These are phyloP conservation scores for Mobula hypostoma DNA, from an alignment of 2,113 vertebrate genomes.

Conservation along the genomic window DNA sequence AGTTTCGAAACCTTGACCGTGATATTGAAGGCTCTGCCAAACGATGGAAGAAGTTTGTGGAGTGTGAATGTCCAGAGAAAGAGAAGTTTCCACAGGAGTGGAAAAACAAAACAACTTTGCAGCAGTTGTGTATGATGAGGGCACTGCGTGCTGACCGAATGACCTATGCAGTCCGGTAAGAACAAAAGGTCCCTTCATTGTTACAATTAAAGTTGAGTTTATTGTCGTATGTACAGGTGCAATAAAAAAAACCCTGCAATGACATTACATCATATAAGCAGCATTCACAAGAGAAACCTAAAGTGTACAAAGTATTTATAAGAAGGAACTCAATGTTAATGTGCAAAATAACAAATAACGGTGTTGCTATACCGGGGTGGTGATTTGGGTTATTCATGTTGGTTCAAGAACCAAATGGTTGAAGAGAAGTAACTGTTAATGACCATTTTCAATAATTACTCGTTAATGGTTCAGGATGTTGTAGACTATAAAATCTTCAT, in stretches of 20 bases:
- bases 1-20: conserved; percentile 79
- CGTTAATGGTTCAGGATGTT: background rate
- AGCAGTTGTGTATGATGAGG: conserved; percentile 81
- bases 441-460: no score
- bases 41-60: conserved; percentile 87
- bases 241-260: no score
- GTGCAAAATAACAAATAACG: no score
- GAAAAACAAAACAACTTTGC: conserved; percentile 81
- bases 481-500: background rate
- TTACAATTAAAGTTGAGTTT: background rate
- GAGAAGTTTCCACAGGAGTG: conserved; percentile 93
- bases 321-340: no score
- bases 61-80: conserved; percentile 85
- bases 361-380: no score
- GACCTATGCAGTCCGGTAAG: conserved; percentile 73
- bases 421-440: no score
- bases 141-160: conserved; percentile 75
- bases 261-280: no score
- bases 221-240: no score
- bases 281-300: no score
- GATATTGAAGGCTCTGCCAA: conserved; percentile 90
- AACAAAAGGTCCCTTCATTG: background rate
- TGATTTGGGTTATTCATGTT: no score
- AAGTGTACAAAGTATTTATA: no score
- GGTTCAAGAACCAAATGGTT: no score